These are phyloP conservation scores for Brachypteracias leptosomus DNA, from an alignment of 2,113 vertebrate genomes.

Conservation along the genomic window DNA sequence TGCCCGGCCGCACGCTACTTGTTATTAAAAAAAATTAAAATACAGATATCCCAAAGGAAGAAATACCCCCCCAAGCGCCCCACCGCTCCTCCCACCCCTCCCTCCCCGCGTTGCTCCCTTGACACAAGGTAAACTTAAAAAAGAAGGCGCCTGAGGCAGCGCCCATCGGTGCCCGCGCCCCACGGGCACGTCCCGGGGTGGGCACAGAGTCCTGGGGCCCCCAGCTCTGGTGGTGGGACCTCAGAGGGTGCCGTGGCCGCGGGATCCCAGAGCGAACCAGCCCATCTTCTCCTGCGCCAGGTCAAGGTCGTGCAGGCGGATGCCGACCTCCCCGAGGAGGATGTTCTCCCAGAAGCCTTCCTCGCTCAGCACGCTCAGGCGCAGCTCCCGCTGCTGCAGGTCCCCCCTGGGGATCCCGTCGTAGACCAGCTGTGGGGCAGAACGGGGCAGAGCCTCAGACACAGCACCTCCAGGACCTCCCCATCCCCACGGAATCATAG, in stretches of 20 bases:
- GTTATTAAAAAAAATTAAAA: conserved; percentile 73
- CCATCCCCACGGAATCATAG: not conserved
- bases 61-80: not conserved
- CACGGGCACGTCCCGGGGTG: not conserved
- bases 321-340: conserved; percentile 89
- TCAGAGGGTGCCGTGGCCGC: conserved; percentile 73
- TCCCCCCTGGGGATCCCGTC: conserved; percentile 90
- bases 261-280: conserved; percentile 89
- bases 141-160: conserved; percentile 17
- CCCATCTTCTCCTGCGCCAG: conserved; percentile 89
- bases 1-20: conserved; percentile 47
- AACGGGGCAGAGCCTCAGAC: not conserved
- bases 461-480: accelerated
- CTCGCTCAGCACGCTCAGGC: conserved; percentile 90
- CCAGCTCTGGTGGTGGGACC: not conserved
- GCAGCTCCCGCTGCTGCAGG: conserved; percentile 90
- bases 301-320: conserved; percentile 84
- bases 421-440: conserved; percentile 84
- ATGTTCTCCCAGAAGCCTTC: conserved; percentile 96
- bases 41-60: conserved; percentile 44
- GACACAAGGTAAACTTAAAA: conserved; percentile 83
- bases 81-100: not conserved
- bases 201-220: not conserved
- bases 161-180: not conserved
- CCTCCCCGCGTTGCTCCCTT: conserved; percentile 74